phyloP scores from a whole-genome alignment of 2,888 invertebrate genomes.

The Leptopterna dolabrata region DNA sequence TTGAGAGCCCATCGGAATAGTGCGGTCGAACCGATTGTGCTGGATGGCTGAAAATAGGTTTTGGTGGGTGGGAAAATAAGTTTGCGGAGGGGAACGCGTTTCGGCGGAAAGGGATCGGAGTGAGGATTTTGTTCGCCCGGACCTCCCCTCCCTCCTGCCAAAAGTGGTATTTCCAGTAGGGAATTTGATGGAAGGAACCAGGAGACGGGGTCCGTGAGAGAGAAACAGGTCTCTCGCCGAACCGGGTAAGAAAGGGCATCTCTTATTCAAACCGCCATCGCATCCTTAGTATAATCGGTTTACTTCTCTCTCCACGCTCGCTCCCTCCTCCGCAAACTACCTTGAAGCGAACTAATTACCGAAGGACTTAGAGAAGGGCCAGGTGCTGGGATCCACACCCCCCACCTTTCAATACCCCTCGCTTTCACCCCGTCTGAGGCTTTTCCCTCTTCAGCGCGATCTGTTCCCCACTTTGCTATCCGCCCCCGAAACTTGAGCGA shows the following conservation, averaged over 20 bases:
- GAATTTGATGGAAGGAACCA: not conserved
- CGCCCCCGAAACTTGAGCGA: not conserved
- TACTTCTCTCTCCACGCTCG: conserved; percentile 12
- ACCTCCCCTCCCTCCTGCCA: not conserved
- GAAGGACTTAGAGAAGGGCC: conserved; percentile 34
- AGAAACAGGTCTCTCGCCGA: not conserved
- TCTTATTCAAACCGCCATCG: conserved; percentile 53
- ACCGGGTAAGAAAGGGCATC: conserved; percentile 35
- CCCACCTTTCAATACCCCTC: not conserved
- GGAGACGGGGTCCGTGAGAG: not conserved
- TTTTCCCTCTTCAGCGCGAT: not conserved
- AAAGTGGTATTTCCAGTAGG: not conserved
- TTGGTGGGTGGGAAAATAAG: not conserved
- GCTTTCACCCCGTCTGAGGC: not conserved
- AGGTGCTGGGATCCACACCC: conserved; percentile 39
- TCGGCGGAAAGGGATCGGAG: no score
- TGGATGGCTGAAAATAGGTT: not conserved
- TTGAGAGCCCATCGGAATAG: not conserved
- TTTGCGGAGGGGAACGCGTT: not conserved
- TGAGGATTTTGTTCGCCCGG: not conserved
- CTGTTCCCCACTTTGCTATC: not conserved
- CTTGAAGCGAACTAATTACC: conserved; percentile 38
- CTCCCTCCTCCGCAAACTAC: not conserved
- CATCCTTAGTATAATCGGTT: conserved; percentile 52
- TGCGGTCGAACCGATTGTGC: not conserved